Evolutionary conservation across 2,797 vertebrate genomes (phyloP), one percentile per base, ranked within the genome.

Genomic region (Lacerta agilis): DNA sequence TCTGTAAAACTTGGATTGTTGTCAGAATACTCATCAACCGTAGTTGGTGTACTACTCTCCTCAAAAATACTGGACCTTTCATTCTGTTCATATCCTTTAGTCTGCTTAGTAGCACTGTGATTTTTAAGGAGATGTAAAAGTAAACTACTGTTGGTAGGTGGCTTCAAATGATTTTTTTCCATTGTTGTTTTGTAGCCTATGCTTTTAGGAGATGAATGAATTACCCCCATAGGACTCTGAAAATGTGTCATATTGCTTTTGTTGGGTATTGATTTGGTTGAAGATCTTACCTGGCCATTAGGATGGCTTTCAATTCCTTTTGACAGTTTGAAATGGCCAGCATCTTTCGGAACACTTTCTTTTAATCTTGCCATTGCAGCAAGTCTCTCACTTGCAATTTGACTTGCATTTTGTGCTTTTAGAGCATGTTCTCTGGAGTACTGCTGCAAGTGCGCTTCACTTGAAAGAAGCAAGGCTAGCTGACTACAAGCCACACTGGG

Each of bases 401-500:
- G 97, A 93, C 97, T 98, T n/a, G 98, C 98, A 85, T 98, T 97
- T 96, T 99, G 98, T 95, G 98, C 98, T 97, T 99, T 99, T 93
- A 99, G 96, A 84, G 99, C 98, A 36, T 99, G 99, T 96, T 99
- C 98, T 94, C 98, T 97, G 86, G 99, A 99, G 95, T 99, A 99
- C 96, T 99, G 98, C 96, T 99, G 99, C 93, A 99, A 96, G 95
- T 99, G 99, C 90, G 98, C 98, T 95, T 99, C 99, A 11, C 99
- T 99, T 55, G 99, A 99, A 67, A 99, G 97, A 83, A 99, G 97
- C 72, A 99, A 95, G n/a, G 99, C 99, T 83, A 99, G 95, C 82
- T 99, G 99, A 96, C 99, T 99, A 94, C 99, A 99, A 10, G 98
- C 98, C 66, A 99, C 97, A 13, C 98, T 99, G 89, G 99, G 99